A percentile compares a stretch with the other conserved stretches of the same genome.
Evolutionary conservation across 2,113 vertebrate genomes (phyloP).

Genomic region (Amphilophus citrinellus): DNA sequence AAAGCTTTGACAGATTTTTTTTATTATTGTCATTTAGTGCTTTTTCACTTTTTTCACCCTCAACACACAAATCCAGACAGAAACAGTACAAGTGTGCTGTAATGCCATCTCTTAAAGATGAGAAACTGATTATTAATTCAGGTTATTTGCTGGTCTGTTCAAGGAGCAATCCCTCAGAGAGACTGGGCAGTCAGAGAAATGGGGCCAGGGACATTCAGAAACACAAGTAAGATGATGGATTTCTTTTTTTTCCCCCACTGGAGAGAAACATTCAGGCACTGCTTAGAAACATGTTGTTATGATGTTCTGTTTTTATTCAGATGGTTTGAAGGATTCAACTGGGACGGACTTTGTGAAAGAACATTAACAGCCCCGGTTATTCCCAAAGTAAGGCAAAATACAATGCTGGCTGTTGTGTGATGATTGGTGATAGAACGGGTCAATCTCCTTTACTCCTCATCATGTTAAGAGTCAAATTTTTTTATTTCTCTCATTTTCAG

Average conservation of each 20-base stretch:
- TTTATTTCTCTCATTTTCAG: conserved; percentile 48
- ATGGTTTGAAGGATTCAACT: conserved; percentile 84
- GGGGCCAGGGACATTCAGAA: conserved; percentile 82
- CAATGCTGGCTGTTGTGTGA: neutral
- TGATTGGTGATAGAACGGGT: neutral
- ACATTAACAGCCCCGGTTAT: conserved; percentile 70
- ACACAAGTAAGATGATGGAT: conserved; percentile 77
- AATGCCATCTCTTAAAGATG: conserved; percentile 16
- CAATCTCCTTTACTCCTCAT: neutral
- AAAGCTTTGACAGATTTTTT: neutral
- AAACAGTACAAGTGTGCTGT: neutral
- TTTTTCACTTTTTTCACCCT: neutral
- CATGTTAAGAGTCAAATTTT: neutral
- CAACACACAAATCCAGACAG: conserved; percentile 6
- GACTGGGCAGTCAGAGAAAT: conserved; percentile 78
- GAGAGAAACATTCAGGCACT: neutral
- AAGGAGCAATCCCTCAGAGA: conserved; percentile 81
- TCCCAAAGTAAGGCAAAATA: conserved; percentile 72
- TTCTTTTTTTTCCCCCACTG: neutral
- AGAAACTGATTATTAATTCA: conserved; percentile 30
- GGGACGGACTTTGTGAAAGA: conserved; percentile 75
- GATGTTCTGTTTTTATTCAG: conserved; percentile 57
- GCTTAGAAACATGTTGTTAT: conserved; percentile 11
- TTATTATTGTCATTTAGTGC: neutral
- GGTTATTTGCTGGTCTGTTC: conserved; percentile 34